These are phyloP conservation scores for Eupsilia transversa DNA, from an alignment of 2,888 invertebrate species.

Conservation along the genomic window DNA sequence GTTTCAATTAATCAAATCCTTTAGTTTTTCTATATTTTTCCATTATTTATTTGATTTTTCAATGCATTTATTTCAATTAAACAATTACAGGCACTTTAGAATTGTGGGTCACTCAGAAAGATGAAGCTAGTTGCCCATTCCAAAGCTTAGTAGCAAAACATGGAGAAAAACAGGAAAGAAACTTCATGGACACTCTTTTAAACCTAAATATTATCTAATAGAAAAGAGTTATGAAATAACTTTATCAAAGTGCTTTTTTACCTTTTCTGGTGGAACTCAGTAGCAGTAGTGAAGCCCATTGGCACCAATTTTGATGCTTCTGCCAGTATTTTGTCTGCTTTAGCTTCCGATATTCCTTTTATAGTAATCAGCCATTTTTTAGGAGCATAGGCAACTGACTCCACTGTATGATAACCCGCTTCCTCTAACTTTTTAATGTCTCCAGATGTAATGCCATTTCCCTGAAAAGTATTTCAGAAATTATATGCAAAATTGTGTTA, in stretches of 20 bases:
- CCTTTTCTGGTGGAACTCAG: slow-evolving; percentile 98
- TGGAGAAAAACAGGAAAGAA: not conserved
- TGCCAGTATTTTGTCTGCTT: slow-evolving; percentile 97
- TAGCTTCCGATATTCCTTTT: slow-evolving; percentile 99
- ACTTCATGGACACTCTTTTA: not conserved
- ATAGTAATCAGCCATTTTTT: slow-evolving; percentile 96
- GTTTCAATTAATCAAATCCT: no score
- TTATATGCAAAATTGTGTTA: not conserved
- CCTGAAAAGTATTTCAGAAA: slow-evolving; percentile 88
- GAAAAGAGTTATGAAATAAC: not conserved
- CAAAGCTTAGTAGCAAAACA: not conserved
- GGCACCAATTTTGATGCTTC: slow-evolving; percentile 98
- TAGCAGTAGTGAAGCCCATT: slow-evolving; percentile 99
- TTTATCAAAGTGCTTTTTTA: slow-evolving; percentile 54
- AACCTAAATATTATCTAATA: not conserved
- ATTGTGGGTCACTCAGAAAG: not conserved
- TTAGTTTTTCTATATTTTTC: no score
- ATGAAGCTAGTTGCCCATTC: not conserved
- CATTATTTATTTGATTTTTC: no score
- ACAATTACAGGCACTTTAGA: not conserved
- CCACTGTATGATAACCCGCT: slow-evolving; percentile 98
- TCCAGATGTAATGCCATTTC: slow-evolving; percentile 96
- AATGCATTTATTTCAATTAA: not conserved
- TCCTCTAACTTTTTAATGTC: slow-evolving; percentile 98
- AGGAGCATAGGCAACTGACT: slow-evolving; percentile 98